These are phyloP conservation scores for Temnothorax nylanderi DNA, from an alignment of 1,140 invertebrate species.

Conservation along the genomic window DNA sequence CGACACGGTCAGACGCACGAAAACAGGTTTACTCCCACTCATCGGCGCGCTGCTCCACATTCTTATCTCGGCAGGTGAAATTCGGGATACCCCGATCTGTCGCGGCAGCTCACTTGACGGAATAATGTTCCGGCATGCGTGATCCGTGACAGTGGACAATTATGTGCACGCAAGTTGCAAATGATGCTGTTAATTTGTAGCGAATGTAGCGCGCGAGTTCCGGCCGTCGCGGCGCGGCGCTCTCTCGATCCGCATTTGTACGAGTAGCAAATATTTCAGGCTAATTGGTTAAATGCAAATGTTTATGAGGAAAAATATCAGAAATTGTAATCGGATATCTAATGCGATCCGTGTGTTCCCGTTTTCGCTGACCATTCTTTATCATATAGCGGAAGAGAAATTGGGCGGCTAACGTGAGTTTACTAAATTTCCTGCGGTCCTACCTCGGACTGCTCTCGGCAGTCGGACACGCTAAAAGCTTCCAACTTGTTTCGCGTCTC, in stretches of 20 bases:
- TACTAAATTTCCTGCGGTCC: not conserved
- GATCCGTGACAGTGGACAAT: constrained; percentile 51
- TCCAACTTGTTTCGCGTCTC: constrained; percentile 28
- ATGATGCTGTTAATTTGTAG: constrained; percentile 22
- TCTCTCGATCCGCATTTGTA: not conserved
- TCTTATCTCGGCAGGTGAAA: constrained; percentile 67
- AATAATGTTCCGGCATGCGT: not conserved
- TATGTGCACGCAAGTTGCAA: constrained; percentile 20
- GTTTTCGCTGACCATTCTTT: not conserved
- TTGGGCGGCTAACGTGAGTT: not conserved
- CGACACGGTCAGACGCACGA: constrained; percentile 15
- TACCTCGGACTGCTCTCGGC: not conserved
- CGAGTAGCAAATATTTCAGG: not conserved
- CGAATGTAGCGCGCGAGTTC: constrained; percentile 39
- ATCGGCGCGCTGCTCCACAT: constrained; percentile 50
- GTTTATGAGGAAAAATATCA: not conserved
- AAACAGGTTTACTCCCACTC: constrained; percentile 62
- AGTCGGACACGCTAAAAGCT: constrained; percentile 37
- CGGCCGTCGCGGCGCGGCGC: not conserved
- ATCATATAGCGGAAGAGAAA: not conserved
- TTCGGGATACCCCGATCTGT: constrained; percentile 44
- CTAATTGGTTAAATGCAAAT: not conserved
- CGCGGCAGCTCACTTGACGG: not conserved
- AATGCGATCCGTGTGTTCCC: not conserved
- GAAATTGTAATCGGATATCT: not conserved